Percentiles rank a stretch among this genome's conserved stretches.
phyloP scores from a whole-genome alignment of 2,888 invertebrate genomes.

The Fragum fragum region DNA sequence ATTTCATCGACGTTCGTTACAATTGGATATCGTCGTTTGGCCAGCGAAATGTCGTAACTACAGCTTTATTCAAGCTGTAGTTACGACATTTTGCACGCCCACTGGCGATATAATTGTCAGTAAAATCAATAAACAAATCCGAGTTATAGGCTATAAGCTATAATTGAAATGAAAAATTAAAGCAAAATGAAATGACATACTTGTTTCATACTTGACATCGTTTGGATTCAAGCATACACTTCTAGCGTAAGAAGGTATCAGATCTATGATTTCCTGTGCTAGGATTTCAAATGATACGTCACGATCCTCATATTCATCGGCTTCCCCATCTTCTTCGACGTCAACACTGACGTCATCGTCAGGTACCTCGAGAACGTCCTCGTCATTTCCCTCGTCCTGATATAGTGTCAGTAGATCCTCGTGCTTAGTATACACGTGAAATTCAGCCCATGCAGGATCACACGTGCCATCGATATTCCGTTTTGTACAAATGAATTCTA shows the following conservation, averaged over 20 bases:
- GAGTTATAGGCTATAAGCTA: too few relatives aligned
- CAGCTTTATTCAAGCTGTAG: too few relatives aligned
- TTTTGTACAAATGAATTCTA: conserved; percentile 60
- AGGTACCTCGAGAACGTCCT: not conserved
- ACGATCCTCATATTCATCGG: not conserved
- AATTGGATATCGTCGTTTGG: too few relatives aligned
- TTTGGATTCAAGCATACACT: conserved; percentile 46
- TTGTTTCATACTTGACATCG: conserved; percentile 35
- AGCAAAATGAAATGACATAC: conserved; percentile 21
- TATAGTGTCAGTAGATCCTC: not conserved
- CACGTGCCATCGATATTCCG: conserved; percentile 51
- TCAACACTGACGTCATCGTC: conserved; percentile 1
- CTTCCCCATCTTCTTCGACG: not conserved
- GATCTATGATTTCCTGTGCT: not conserved
- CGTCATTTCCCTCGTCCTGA: not conserved
- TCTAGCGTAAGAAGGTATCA: conserved; percentile 25
- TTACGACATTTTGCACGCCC: too few relatives aligned
- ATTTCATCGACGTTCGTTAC: too few relatives aligned
- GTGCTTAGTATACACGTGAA: conserved; percentile 48
- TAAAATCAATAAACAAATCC: too few relatives aligned
- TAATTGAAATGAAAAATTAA: too few relatives aligned
- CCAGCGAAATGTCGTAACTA: too few relatives aligned
- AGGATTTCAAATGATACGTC: not conserved
- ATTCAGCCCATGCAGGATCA: conserved; percentile 44
- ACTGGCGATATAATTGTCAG: too few relatives aligned